Evolutionary conservation across 2,797 vertebrate genomes (phyloP), one percentile per base, ranked within the genome.

Genomic region (Zalophus californianus): DNA sequence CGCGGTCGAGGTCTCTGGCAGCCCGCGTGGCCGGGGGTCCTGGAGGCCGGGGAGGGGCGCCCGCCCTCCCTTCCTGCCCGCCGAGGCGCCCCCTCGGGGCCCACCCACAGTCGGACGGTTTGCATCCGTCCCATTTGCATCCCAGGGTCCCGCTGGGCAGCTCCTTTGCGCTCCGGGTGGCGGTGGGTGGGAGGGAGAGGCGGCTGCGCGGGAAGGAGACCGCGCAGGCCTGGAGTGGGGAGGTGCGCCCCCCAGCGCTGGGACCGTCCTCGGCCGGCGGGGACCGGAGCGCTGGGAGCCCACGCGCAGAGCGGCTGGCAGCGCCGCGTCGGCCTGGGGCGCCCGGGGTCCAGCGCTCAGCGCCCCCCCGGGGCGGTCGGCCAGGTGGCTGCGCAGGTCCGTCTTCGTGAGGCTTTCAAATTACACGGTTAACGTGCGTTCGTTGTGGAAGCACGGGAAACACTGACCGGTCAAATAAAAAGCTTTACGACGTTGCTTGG

Each of bases 211-310:
- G 38, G 32, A 1, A n/a, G 10, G 66, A 8, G 68, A 20, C 68
- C 2, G 62, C 62, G 29, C 62, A 32, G 62, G 62, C 62, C 62
- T 15, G 35, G 35, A 5, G 68, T 21, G 56, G 56, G 21, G 56
- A 21, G 7, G 56, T 9, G 56, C 50, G 50, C 50, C 56, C 56
- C 20, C 20, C 21, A 3, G 25, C 4, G 25, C 60, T 12, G 60
- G 60, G 27, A 62, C 25, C 27, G 50, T 14, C 16, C 20, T 0
- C 3, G n/a, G 54, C 27, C 0, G 0, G 56, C 29, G 20, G 10
- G 20, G 10, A 1, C 56, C 35, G 2, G 35, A 27, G 58, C 29
- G 5, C 9, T 18, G 12, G 79, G 64, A 66, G 32, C 41, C 72
- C 41, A 0, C 25, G 41, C 7, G 7, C 72, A 10, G 41, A 10